Evolutionary conservation across 2,888 invertebrate species (phyloP).

Genomic region (Tuta absoluta): DNA sequence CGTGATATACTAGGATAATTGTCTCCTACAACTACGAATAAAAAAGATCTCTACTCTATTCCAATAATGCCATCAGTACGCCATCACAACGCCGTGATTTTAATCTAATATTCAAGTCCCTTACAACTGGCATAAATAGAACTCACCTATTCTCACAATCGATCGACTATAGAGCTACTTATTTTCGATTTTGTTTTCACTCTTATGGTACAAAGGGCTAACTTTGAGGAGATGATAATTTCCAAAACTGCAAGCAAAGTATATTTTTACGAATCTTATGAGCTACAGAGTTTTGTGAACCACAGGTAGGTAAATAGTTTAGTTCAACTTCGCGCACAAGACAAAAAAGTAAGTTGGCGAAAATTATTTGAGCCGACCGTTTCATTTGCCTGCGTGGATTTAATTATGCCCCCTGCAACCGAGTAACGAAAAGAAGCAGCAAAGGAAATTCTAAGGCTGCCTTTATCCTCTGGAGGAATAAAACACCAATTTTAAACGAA

Average conservation of each 20-base stretch:
- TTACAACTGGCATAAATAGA: neutral
- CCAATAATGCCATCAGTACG: slow-evolving; percentile 38
- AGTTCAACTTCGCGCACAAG: neutral
- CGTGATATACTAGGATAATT: slow-evolving; percentile 35
- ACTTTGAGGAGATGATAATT: neutral
- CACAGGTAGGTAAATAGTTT: neutral
- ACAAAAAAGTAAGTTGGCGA: slow-evolving; percentile 12
- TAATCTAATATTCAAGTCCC: slow-evolving; percentile 47
- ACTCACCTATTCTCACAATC: neutral
- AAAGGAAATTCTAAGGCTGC: slow-evolving; percentile 3
- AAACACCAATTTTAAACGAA: neutral
- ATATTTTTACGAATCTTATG: neutral
- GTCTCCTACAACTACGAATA: slow-evolving; percentile 40
- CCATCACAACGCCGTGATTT: slow-evolving; percentile 45
- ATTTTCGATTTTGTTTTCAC: neutral
- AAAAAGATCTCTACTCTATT: slow-evolving; percentile 38
- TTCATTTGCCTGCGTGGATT: slow-evolving; percentile 21
- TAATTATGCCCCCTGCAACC: slow-evolving; percentile 21
- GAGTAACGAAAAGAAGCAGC: slow-evolving; percentile 18
- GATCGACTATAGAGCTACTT: neutral
- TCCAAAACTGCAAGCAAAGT: neutral
- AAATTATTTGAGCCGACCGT: slow-evolving; percentile 16
- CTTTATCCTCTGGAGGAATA: neutral
- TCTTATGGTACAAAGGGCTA: no score
- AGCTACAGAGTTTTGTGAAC: neutral